Base-by-base conservation (phyloP, 2,113 vertebrate genomes). In the Petrocephalus zakoni region DNA sequence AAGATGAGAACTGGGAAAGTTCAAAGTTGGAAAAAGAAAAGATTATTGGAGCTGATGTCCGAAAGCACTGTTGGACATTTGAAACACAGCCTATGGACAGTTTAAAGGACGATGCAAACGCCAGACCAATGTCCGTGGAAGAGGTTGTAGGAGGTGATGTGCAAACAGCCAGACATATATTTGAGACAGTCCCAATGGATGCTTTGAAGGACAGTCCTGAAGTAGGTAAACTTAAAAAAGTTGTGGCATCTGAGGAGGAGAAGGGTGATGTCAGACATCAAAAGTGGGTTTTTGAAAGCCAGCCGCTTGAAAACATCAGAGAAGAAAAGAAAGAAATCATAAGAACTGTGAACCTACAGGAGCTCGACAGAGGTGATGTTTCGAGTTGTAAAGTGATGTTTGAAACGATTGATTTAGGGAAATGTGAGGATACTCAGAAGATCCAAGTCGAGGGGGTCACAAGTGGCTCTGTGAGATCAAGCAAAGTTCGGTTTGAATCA, bases 231-330 rank as follows among this genome's bases (percentile, higher is more conserved):
- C 93, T 98, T 88, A 95, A 94, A 90, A 97, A 96, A 93, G 93
- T 94, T 72, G 91, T 94, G 15, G 93, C 97, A 7, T 95, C 95
- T 21, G 96, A 97, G 56, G 97, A 98, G 88, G 97, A 98, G 92
- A 98, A 95, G 85, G 97, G 97, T 0, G 96, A 98, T 15, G 97
- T 98, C 82, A 96, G 94, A 68, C 97, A 97, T 91, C 97, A 97
- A 25, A 97, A 94, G 92, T 97, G 96, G 97, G 90, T 97, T 87
- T 98, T 98, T 92, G 97, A 98, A 93, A 97, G 96, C 88, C 95
- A 97, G 88, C 95, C 96, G 2, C 94, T 98, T 25, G 97, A 97
- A 92, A 95, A 96, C 64, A 98, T 98, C 91, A 92, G 96, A 90
- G 96, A 98, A 82, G 96, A 96, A 88, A 96, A 94, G 88, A 97